Base-by-base conservation (phyloP, 2,113 vertebrate species). In the Chunga burmeisteri region DNA sequence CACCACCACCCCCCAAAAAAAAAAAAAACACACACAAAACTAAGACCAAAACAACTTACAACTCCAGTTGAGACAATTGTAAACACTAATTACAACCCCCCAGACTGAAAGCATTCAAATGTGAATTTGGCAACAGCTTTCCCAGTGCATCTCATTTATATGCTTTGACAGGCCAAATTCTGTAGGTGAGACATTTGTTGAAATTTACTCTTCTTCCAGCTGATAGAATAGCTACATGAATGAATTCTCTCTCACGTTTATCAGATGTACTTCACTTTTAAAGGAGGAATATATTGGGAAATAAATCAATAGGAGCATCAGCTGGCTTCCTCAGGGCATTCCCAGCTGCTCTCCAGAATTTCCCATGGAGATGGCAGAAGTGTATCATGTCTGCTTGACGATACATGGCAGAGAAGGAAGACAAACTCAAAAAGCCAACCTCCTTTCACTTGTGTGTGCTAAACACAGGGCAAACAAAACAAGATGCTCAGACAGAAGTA, bases 341-440 rank as follows among this genome's bases (percentile, higher is more conserved):
- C 47, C 59, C 79, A 93, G 16, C 26, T 52, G 55, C 59, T 85
- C 50, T 88, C 17, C 68, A 74, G 55, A 65, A 78, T 71, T 92
- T 83, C 49, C 81, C 25, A 42, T 3, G 29, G 59, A 78, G 21
- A 21, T 47, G 18, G 47, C 72, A 94, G 25, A 58, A 78, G 20
- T 11, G 12, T n/a, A 32, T 34, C 52, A 47, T 2, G 19, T 25
- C 29, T 0, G 0, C 8, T 22, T 38, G 34, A 30, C 1, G 1
- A n/a, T 49, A 77, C 7, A 29, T 1, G 18, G n/a, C 56, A 84
- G 44, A 77, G 38, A 40, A 56, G 22, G 10, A 86, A 10, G 9
- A 58, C 26, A 75, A 46, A 52, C 40, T 61, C 21, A 32, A 25
- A 70, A 63, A 77, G 40, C 9, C 30, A 61, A 34, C 8, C 10